These are phyloP conservation scores for Macrotus californicus DNA, from an alignment of 2,113 vertebrate genomes.

Conservation along the genomic window DNA sequence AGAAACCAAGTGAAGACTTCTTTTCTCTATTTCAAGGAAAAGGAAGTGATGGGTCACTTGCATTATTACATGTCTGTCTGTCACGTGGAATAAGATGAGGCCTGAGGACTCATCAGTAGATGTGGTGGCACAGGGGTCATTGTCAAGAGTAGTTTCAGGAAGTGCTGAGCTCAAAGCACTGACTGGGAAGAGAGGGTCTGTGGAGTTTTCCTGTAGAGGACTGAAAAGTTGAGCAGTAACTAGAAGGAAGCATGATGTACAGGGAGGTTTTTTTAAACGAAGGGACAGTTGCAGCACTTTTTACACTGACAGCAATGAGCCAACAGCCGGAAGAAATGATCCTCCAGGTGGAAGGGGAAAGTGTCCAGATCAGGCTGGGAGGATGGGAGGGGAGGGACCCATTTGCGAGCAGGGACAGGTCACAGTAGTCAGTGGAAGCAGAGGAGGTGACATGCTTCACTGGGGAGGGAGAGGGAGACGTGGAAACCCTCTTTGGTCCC, in stretches of 20 bases:
- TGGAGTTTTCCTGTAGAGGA: background rate
- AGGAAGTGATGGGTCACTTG: background rate
- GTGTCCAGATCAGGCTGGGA: background rate
- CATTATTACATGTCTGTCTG: background rate
- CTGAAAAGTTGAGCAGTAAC: background rate
- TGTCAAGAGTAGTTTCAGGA: background rate
- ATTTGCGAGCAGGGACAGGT: too few relatives aligned
- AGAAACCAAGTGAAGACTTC: background rate
- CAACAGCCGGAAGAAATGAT: background rate
- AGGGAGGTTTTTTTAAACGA: background rate
- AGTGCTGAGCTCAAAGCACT: background rate
- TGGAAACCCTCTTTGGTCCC: background rate
- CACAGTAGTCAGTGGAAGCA: background rate
- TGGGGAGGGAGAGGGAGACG: too few relatives aligned
- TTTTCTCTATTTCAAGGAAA: background rate
- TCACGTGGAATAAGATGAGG: background rate
- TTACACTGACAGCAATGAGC: background rate
- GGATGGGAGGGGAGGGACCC: too few relatives aligned
- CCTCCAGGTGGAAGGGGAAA: background rate
- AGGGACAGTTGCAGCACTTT: background rate
- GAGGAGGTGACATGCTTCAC: too few relatives aligned
- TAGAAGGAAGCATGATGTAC: background rate
- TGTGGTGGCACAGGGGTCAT: fast-evolving
- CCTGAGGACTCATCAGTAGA: background rate
- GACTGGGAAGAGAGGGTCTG: background rate